Conservation (phyloP, 2,888 invertebrate species). For the Anticlea derivata region DNA sequence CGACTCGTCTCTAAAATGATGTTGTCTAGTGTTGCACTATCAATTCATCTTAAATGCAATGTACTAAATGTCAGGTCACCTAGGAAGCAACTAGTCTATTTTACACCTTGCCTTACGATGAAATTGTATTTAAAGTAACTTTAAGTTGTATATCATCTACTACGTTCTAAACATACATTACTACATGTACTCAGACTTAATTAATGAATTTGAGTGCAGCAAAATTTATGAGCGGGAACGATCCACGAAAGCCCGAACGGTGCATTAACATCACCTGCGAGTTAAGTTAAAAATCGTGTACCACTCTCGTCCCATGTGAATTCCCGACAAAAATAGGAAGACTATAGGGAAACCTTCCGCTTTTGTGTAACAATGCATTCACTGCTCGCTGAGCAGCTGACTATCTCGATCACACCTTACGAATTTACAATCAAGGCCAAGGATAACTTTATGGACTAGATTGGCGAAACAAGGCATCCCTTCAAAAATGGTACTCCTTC, state of each 20-base stretch:
- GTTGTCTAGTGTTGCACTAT: too few relatives aligned
- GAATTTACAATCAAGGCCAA: slow-evolving; percentile 45
- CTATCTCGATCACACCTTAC: slow-evolving; percentile 51
- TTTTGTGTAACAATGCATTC: slow-evolving; percentile 60
- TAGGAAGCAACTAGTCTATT: too few relatives aligned
- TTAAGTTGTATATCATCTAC: too few relatives aligned
- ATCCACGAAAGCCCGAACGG: slow-evolving; percentile 47
- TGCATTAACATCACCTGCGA: slow-evolving; percentile 68
- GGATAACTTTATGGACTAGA: too few relatives aligned
- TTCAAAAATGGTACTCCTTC: too few relatives aligned
- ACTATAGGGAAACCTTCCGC: slow-evolving; percentile 58
- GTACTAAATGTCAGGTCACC: too few relatives aligned
- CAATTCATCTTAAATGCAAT: too few relatives aligned
- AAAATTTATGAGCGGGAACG: slow-evolving; percentile 34
- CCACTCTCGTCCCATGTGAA: slow-evolving; percentile 60
- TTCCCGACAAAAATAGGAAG: slow-evolving; percentile 54
- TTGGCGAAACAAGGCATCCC: too few relatives aligned
- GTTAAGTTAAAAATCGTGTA: slow-evolving; percentile 80
- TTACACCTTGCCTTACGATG: too few relatives aligned
- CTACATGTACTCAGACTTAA: slow-evolving; percentile 30
- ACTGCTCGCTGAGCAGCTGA: slow-evolving; percentile 43
- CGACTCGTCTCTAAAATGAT: too few relatives aligned
- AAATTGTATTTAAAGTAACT: too few relatives aligned
- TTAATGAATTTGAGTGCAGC: slow-evolving; percentile 43
- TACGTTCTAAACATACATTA: slow-evolving; percentile 14